phyloP scores from a whole-genome alignment of 2,888 invertebrate species.

The Lithodes maja region DNA sequence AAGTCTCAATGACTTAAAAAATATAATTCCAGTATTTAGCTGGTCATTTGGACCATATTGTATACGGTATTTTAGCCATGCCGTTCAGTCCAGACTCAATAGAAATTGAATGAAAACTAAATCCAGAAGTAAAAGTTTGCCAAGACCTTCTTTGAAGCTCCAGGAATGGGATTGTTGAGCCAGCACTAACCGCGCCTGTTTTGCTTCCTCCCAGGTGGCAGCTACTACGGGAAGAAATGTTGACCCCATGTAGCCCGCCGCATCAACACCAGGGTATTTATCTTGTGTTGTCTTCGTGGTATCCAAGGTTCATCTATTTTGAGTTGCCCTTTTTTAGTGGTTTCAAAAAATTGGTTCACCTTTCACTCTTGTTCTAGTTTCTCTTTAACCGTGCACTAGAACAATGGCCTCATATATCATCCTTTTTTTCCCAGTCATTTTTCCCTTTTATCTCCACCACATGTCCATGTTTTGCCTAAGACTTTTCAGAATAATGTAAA shows the following conservation, averaged over 20 bases:
- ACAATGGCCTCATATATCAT: constrained; percentile 25
- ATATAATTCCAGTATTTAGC: not conserved
- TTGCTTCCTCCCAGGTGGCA: constrained; percentile 69
- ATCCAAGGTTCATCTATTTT: constrained; percentile 45
- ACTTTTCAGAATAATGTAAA: constrained; percentile 52
- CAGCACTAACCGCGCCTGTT: constrained; percentile 55
- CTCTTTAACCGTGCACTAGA: constrained; percentile 30
- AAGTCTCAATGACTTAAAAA: too few relatives aligned
- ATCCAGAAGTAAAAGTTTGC: not conserved
- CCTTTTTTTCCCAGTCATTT: constrained; percentile 31
- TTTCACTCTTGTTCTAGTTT: constrained; percentile 36
- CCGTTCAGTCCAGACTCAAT: not conserved
- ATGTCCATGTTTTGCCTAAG: constrained; percentile 41
- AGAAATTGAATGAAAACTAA: not conserved
- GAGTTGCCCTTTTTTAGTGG: constrained; percentile 20
- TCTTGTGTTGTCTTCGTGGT: constrained; percentile 67
- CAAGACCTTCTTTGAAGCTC: not conserved
- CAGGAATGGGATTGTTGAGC: not conserved
- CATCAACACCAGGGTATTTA: constrained; percentile 70
- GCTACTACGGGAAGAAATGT: constrained; percentile 69
- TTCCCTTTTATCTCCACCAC: constrained; percentile 18
- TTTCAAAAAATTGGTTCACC: constrained; percentile 7
- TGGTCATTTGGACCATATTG: not conserved
- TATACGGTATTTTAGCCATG: not conserved
- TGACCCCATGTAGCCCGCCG: constrained; percentile 69